These are phyloP conservation scores for Borostomias antarcticus DNA, from an alignment of 2,797 vertebrate species.

Conservation along the genomic window DNA sequence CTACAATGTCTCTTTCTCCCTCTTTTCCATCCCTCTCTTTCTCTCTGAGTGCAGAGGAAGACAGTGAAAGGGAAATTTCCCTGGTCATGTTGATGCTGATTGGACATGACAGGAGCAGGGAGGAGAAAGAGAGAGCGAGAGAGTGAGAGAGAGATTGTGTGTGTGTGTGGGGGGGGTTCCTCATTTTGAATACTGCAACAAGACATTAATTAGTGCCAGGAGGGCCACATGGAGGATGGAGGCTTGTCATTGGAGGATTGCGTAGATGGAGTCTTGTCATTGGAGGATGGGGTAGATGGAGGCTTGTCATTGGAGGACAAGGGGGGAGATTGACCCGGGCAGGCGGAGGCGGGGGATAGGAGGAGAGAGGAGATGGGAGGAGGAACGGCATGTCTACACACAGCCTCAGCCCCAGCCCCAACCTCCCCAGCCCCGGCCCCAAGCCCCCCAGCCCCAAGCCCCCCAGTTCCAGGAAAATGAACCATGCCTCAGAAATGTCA, in stretches of 20 bases:
- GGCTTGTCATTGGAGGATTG: not conserved
- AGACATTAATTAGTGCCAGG: slow-evolving; percentile 54
- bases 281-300: not conserved
- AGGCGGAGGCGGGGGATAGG: too few relatives aligned
- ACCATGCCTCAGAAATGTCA: not conserved
- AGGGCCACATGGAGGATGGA: slow-evolving; percentile 22
- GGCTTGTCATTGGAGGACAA: not conserved
- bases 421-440: not conserved
- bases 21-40: slow-evolving; percentile 12
- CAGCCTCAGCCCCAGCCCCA: not conserved
- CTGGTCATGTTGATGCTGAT: slow-evolving; percentile 59
- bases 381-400: not conserved
- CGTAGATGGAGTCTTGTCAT: not conserved
- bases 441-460: not conserved
- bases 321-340: too few relatives aligned
- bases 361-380: slow-evolving; percentile 17
- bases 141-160: not conserved
- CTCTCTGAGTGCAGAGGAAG: slow-evolving; percentile 7
- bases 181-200: slow-evolving; percentile 55
- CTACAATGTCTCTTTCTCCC: not conserved
- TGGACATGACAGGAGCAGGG: slow-evolving; percentile 57
- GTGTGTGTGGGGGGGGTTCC: slow-evolving; percentile 24
- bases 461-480: slow-evolving; percentile 10
- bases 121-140: not conserved
- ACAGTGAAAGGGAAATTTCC: slow-evolving; percentile 33